These are phyloP conservation scores for Sminthopsis crassicaudata DNA, from an alignment of 2,113 vertebrate species.

Conservation along the genomic window DNA sequence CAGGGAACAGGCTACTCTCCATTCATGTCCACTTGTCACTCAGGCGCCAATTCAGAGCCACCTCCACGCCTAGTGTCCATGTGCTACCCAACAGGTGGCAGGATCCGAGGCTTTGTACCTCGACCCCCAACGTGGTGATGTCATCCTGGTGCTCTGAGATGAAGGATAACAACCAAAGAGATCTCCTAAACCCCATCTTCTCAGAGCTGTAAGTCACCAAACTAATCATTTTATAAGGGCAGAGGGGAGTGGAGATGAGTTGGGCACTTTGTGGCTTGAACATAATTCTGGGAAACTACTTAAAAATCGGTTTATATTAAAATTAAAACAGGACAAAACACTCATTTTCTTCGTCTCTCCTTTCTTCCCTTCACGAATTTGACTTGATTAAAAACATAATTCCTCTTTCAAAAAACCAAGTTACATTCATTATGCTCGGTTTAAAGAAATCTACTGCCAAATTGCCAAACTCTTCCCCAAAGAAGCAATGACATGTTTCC, in stretches of 20 bases:
- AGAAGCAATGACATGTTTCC: not conserved
- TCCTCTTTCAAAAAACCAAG: conserved; percentile 29
- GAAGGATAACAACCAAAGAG: no score
- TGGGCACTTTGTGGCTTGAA: not conserved
- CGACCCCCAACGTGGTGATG: no score
- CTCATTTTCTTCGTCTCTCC: conserved; percentile 2
- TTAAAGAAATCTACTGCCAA: conserved; percentile 33
- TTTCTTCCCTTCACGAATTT: not conserved
- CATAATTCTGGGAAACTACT: not conserved
- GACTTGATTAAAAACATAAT: not conserved
- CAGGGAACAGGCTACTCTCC: not conserved
- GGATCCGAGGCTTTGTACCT: no score
- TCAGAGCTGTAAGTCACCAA: no score
- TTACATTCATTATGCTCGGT: not conserved
- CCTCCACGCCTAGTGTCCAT: no score
- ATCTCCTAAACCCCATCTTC: no score
- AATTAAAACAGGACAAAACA: conserved; percentile 20
- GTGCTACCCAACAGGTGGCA: no score
- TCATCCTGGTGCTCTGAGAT: no score
- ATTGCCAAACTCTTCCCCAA: conserved; percentile 16
- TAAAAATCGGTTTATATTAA: not conserved
- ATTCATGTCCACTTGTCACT: no score
- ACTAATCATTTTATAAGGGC: no score
- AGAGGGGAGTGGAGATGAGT: no score
- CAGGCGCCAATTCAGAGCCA: no score